Percentiles rank a stretch among this genome's conserved stretches.
These are phyloP conservation scores for Leptopilina drosophilae DNA, from an alignment of 2,888 invertebrate species.

Conservation along the genomic window DNA sequence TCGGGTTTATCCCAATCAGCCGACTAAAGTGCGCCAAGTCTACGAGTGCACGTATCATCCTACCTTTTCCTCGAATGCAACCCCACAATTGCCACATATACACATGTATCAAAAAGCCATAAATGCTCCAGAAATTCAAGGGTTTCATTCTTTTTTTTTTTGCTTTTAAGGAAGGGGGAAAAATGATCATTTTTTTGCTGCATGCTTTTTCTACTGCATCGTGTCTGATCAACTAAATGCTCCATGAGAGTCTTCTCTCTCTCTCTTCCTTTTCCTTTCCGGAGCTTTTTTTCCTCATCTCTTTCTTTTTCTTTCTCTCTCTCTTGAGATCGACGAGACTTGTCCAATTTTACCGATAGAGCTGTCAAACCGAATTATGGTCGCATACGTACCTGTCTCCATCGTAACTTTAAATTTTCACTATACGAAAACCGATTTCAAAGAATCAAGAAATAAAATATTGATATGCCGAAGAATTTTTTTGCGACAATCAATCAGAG, in stretches of 20 bases:
- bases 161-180: neutral
- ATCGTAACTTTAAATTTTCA: slow-evolving; percentile 36
- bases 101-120: slow-evolving; percentile 7
- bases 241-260: neutral
- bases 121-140: slow-evolving; percentile 26
- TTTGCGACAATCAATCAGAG: neutral
- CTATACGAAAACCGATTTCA: slow-evolving; percentile 20
- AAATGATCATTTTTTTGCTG: neutral
- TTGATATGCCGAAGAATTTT: slow-evolving; percentile 20
- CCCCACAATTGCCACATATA: slow-evolving; percentile 28
- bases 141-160: neutral
- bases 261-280: no score
- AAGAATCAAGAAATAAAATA: slow-evolving; percentile 30
- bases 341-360: slow-evolving; percentile 37
- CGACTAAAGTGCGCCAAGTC: slow-evolving; percentile 58
- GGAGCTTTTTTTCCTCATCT: no score
- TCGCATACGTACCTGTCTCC: slow-evolving; percentile 30
- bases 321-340: slow-evolving; percentile 35
- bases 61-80: slow-evolving; percentile 1
- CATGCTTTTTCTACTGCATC: slow-evolving; percentile 4
- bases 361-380: slow-evolving; percentile 28
- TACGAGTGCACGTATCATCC: slow-evolving; percentile 21
- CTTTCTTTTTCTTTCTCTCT: no score
- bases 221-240: slow-evolving; percentile 34
- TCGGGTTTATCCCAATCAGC: slow-evolving; percentile 72